Base-by-base conservation (phyloP, 2,888 invertebrate genomes). In the Mayetiola destructor region DNA sequence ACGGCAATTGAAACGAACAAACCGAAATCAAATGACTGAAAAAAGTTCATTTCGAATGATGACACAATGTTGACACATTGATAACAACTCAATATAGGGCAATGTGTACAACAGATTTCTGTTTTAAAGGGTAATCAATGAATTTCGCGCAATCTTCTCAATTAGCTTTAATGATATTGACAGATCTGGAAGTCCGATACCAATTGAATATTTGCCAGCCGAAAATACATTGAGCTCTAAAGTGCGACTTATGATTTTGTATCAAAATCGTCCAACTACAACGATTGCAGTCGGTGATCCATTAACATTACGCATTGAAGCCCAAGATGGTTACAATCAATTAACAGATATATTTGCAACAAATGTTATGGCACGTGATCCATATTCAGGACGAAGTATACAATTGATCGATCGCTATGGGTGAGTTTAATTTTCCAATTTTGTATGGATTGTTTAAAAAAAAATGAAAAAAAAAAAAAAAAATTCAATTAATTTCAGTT, bases 221-320 rank as follows among this genome's bases (percentile, higher is more conserved):
- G 91, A 92, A 68, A 92, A 92, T 65, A 88, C 90, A 0, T 73
- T 93, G 36, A 91, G 91, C 68, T 90, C 90, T 0, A 86, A 89
- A 67, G 89, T 89, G 1, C 78, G 86, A 18, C 71, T 88, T 60
- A 65, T 76, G 62, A 91, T 93, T 63, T 70, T 92, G 53, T 93
- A 92, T 68, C 89, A 92, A 74, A 90, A 90, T 42, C 75, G 91
- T 62, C 91, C 92, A 1, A 93, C 92, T 0, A 92, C 91, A 1
- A 92, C 91, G 1, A 92, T 93, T 52, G 92, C 92, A 8, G 92
- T 93, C 2, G 92, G 92, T 1, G 92, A 93, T 72, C 91, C 91
- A 0, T 69, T 93, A 9, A 91, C 91, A 9, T 91, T 93, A 76
- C 80, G 88, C 60, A 71, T 93, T 55, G 92, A 92, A 73, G 84